Evolutionary conservation across 2,113 vertebrate species (phyloP).

Genomic region (Psilopsiagon aymara): DNA sequence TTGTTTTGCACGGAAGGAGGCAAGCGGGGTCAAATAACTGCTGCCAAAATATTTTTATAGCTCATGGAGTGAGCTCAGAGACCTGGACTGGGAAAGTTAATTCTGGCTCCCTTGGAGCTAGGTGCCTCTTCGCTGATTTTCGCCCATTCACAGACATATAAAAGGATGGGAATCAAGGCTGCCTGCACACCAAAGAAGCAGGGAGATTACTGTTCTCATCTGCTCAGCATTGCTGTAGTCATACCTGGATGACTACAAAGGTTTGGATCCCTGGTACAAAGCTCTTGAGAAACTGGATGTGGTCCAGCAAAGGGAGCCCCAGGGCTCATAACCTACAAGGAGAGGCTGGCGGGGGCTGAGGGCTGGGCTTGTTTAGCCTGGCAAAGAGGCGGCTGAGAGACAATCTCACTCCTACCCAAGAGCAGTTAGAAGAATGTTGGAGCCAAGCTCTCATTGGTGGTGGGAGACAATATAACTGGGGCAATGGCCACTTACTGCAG

Average conservation of each 20-base stretch:
- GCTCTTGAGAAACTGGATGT: background rate
- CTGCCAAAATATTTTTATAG: background rate
- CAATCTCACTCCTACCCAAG: background rate
- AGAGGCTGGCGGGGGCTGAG: background rate
- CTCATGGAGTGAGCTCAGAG: background rate
- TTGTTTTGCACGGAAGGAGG: background rate
- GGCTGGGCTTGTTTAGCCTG: background rate
- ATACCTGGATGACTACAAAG: background rate
- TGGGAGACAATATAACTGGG: background rate
- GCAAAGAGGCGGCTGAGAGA: background rate
- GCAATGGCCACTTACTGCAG: background rate
- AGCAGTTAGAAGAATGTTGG: background rate
- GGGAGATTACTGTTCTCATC: background rate
- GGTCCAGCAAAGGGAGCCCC: background rate
- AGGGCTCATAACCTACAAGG: background rate
- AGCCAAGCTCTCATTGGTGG: background rate
- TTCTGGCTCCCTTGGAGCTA: background rate
- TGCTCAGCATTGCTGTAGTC: background rate
- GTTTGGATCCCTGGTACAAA: background rate
- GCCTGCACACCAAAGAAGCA: background rate
- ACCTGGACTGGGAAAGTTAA: background rate
- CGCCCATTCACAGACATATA: background rate
- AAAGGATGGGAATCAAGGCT: background rate
- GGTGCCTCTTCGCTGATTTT: background rate
- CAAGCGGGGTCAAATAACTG: background rate